Evolutionary conservation across 1,140 invertebrate genomes (phyloP).

Genomic region (Pachypeltis micranthus): DNA sequence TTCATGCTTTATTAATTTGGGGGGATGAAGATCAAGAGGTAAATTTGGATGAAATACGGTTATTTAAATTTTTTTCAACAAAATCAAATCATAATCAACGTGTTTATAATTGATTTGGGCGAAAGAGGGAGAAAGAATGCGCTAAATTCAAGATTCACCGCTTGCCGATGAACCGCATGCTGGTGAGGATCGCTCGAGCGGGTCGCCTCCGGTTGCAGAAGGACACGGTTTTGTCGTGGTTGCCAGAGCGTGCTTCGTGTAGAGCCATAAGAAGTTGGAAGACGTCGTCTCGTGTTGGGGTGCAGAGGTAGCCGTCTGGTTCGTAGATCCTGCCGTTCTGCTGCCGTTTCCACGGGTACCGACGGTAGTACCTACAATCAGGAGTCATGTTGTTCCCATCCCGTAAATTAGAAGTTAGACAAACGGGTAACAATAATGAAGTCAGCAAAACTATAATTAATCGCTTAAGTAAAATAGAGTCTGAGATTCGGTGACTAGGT

Average conservation of each 20-base stretch:
- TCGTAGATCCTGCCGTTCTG: slow-evolving; percentile 41
- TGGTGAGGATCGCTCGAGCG: slow-evolving; percentile 44
- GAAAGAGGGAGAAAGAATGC: not conserved
- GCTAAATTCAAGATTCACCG: slow-evolving; percentile 6
- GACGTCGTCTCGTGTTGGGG: slow-evolving; percentile 45
- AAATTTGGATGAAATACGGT: no score
- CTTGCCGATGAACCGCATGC: slow-evolving; percentile 46
- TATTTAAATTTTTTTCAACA: no score
- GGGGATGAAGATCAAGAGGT: no score
- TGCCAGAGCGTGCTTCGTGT: slow-evolving; percentile 44
- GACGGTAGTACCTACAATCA: slow-evolving; percentile 39
- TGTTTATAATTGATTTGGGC: no score
- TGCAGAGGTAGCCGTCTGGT: slow-evolving; percentile 44
- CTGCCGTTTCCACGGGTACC: slow-evolving; percentile 48
- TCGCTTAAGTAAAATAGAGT: no score
- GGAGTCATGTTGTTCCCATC: not conserved
- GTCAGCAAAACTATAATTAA: no score
- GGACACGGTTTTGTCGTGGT: slow-evolving; percentile 40
- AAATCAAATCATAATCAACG: no score
- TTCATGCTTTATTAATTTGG: not conserved
- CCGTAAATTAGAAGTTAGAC: not conserved
- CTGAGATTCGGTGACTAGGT: no score
- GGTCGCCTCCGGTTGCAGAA: slow-evolving; percentile 48
- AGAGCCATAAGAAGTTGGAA: slow-evolving; percentile 44
- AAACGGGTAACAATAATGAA: not conserved